A percentile compares a stretch with the other conserved stretches of the same genome.
phyloP scores from a whole-genome alignment of 2,113 vertebrate species.

The Pseudorectes ferrugineus region DNA sequence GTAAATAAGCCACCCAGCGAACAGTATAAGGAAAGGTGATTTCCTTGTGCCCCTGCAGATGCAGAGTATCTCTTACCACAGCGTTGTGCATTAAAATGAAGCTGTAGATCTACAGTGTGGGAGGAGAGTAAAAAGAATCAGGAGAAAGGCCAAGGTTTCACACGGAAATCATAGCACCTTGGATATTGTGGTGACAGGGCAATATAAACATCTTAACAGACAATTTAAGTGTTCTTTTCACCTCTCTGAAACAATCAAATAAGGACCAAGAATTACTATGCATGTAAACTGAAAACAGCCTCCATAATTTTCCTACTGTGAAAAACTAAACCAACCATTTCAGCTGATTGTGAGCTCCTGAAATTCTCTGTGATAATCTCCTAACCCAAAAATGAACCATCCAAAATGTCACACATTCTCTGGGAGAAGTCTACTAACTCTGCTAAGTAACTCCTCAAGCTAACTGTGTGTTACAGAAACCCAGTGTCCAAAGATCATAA shows the following conservation, averaged over 20 bases:
- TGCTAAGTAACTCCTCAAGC: not conserved
- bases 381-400: not conserved
- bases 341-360: not conserved
- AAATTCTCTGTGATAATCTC: not conserved
- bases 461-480: not conserved
- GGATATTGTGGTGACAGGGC: not conserved
- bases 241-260: slow-evolving; percentile 49
- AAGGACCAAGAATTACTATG: not conserved
- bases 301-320: not conserved
- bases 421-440: not conserved
- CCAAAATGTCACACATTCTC: not conserved
- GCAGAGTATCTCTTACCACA: slow-evolving; percentile 43
- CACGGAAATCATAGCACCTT: not conserved
- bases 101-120: slow-evolving; percentile 36
- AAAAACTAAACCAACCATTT: not conserved
- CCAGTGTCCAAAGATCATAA: not conserved
- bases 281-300: not conserved
- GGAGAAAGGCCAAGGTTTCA: slow-evolving; percentile 53
- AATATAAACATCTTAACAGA: not conserved
- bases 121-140: not conserved
- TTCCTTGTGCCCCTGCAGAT: slow-evolving; percentile 18
- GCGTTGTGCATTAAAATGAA: slow-evolving; percentile 63
- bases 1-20: slow-evolving; percentile 58
- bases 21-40: slow-evolving; percentile 37
- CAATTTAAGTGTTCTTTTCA: slow-evolving; percentile 31